Base-by-base conservation (phyloP, 2,888 invertebrate genomes). In the Loripinus fragilis region DNA sequence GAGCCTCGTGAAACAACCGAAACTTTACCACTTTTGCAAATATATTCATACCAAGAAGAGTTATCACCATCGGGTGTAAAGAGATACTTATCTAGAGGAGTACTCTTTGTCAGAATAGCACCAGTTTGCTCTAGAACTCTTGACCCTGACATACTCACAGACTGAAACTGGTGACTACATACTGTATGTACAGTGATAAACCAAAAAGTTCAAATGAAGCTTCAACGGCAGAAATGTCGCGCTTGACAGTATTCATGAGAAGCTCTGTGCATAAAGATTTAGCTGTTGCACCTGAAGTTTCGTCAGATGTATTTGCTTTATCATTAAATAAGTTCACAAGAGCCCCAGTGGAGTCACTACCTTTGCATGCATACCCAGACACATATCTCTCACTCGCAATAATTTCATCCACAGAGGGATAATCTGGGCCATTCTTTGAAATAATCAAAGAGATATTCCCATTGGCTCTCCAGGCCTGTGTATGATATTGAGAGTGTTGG, bases 171-270 rank as follows among this genome's bases (percentile, higher is more conserved):
- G 41, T 82, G 84, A 64, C 80, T 81, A 33, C 50, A 73, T 65
- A n/a, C n/a, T n/a, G n/a, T 5, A 75, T 35, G 74, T 71, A 79
- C 48, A 79, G 20, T 73, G 79, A 78, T 33, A 67, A 45, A 64
- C 28, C 7, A 67, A 68, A 72, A n/a, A 83, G 7, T 67, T 82
- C 85, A 78, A 64, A 78, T 25, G 82, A 70, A 23, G 80, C 81
- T 48, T 80, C 80, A 64, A 79, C 81, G 23, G 68, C 74, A 60
- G 81, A 81, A 20, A 83, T 41, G 45, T 81, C 81, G 20, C 81
- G 30, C 74, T 83, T 83, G 10, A 79, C 78, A 38, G 79, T 79
- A 17, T 33, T 28, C 76, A 85, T 76, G 0, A 85, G 60, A 17
- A 85, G 67, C 69, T 76, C 73, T n/a, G 74, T 81, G 33, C 76